Conservation (phyloP, 2,797 vertebrate genomes). For the Dermochelys coriacea region DNA sequence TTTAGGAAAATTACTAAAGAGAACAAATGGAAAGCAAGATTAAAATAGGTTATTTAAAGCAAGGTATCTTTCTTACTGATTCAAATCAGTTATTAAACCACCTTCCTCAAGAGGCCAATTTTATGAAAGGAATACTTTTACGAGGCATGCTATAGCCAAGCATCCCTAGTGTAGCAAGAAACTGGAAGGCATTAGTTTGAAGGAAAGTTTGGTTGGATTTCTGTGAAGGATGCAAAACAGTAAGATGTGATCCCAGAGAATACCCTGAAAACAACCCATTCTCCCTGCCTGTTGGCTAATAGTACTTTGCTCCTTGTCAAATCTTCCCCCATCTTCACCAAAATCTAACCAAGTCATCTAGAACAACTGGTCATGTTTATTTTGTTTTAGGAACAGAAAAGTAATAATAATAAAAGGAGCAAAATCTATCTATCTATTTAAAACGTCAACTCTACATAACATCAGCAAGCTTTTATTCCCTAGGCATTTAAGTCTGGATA, state of each 20-base stretch:
- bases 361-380: background rate
- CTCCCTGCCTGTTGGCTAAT: background rate
- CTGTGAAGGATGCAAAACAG: background rate
- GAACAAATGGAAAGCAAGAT: background rate
- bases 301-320: background rate
- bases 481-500: background rate
- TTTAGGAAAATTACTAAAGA: background rate
- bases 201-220: background rate
- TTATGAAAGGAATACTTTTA: background rate
- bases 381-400: background rate
- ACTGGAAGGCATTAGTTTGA: accelerated
- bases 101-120: background rate
- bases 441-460: background rate
- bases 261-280: background rate
- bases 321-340: background rate
- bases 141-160: background rate
- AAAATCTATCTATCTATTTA: background rate
- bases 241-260: background rate
- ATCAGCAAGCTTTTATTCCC: background rate
- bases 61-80: background rate
- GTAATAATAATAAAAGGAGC: background rate
- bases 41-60: background rate
- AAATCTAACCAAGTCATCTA: background rate
- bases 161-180: background rate
- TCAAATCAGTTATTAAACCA: background rate